Evolutionary conservation across 1,140 invertebrate species (phyloP).

Genomic region (Limonius californicus): DNA sequence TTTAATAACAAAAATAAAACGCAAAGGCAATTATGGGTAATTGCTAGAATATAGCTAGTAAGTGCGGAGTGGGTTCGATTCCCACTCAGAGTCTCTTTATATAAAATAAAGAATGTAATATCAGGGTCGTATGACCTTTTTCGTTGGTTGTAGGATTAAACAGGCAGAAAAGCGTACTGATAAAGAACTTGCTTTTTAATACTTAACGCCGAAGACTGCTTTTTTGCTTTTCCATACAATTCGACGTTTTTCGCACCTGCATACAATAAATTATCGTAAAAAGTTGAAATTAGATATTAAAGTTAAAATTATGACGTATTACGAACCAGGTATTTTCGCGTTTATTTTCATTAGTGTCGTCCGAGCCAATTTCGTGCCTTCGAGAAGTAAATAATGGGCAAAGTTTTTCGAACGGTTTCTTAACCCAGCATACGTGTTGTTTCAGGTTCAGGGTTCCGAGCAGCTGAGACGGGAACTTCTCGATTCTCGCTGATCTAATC

Average conservation of each 20-base stretch:
- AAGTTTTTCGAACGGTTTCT: background rate
- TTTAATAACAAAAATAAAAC: too few species aligned
- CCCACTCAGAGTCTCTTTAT: too few species aligned
- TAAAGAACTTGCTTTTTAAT: too few species aligned
- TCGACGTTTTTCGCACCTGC: background rate
- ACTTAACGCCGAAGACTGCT: too few species aligned
- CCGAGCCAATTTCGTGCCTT: background rate
- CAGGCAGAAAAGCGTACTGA: too few species aligned
- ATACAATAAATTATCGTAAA: background rate
- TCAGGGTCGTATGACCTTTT: too few species aligned
- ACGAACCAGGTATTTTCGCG: background rate
- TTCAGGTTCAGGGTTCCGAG: conserved; percentile 23
- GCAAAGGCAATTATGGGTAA: too few species aligned
- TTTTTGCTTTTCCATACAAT: too few species aligned
- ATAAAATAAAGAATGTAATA: too few species aligned
- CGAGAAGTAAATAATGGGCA: background rate
- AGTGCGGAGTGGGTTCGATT: too few species aligned
- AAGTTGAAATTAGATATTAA: background rate
- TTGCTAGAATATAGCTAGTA: too few species aligned
- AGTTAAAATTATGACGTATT: background rate
- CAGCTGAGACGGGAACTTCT: conserved; percentile 20
- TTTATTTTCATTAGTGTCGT: conserved; percentile 1
- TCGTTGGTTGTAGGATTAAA: too few species aligned
- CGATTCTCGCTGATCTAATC: conserved; percentile 29
- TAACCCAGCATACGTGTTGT: conserved; percentile 20